Conservation (phyloP, 2,113 vertebrate genomes). For the Psammodynastes pulverulentus region DNA sequence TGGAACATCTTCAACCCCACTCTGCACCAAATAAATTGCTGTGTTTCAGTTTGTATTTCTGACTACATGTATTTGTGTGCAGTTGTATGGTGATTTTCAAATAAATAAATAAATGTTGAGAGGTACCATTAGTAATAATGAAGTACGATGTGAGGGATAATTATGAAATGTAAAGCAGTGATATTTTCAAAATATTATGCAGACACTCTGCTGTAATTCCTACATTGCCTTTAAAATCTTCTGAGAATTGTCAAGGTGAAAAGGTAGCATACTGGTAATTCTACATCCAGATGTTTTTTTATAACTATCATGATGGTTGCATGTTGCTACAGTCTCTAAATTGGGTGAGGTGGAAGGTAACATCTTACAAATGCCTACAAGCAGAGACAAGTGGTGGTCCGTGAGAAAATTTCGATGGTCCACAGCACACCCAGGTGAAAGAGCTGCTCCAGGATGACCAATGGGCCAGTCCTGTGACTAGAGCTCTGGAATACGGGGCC, state of each 20-base stretch:
- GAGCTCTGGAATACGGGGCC: too few species aligned
- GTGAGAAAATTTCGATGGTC: too few species aligned
- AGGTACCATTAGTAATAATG: not conserved
- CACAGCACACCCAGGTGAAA: too few species aligned
- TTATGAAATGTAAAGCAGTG: not conserved
- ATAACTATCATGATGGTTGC: not conserved
- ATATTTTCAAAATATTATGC: not conserved
- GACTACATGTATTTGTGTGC: not conserved
- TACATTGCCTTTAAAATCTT: not conserved
- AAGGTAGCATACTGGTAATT: not conserved
- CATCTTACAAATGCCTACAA: not conserved
- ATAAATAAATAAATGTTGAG: not conserved
- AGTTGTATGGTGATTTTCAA: not conserved
- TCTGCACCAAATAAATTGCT: not conserved
- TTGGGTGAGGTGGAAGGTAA: not conserved
- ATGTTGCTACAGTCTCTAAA: not conserved
- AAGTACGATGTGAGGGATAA: not conserved
- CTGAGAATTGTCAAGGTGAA: not conserved
- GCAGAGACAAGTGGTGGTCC: not conserved
- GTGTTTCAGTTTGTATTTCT: not conserved
- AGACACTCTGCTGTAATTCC: not conserved
- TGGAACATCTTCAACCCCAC: not conserved
- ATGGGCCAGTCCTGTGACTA: too few species aligned
- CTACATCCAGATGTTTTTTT: not conserved
- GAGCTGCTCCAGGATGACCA: too few species aligned